Conservation (phyloP, 2,797 vertebrate species). For the Chelidonichthys spinosus region DNA sequence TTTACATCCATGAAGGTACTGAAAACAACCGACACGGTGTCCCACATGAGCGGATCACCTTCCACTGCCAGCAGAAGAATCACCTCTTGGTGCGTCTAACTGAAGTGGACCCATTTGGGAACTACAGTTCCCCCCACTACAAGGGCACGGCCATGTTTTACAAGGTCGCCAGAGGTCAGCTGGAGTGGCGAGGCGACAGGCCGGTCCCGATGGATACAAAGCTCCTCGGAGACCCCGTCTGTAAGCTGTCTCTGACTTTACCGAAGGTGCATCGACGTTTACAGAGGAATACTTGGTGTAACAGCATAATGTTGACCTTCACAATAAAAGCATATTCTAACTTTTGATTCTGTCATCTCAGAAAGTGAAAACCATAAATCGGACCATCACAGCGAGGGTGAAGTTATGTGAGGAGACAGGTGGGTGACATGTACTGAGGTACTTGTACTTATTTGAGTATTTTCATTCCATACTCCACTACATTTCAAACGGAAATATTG, state of each 20-base stretch:
- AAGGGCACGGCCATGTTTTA: slow-evolving; percentile 87
- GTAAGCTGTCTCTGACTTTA: slow-evolving; percentile 87
- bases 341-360: slow-evolving; percentile 55
- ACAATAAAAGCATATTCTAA: not conserved
- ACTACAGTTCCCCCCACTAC: slow-evolving; percentile 90
- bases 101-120: slow-evolving; percentile 90
- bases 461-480: not conserved
- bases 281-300: too few species aligned
- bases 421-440: slow-evolving; percentile 56
- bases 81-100: slow-evolving; percentile 83
- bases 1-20: not conserved
- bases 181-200: slow-evolving; percentile 72
- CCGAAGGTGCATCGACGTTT: slow-evolving; percentile 83
- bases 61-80: slow-evolving; percentile 88
- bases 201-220: slow-evolving; percentile 43
- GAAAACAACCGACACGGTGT: not conserved
- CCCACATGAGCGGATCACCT: slow-evolving; percentile 77
- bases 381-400: slow-evolving; percentile 70
- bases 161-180: slow-evolving; percentile 82
- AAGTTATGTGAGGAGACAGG: slow-evolving; percentile 80
- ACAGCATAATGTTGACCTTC: not conserved
- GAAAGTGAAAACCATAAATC: slow-evolving; percentile 82
- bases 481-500: not conserved
- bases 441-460: not conserved
- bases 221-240: slow-evolving; percentile 82